Conservation (phyloP, 2,797 vertebrate species). For the Sorex maritimensis region DNA sequence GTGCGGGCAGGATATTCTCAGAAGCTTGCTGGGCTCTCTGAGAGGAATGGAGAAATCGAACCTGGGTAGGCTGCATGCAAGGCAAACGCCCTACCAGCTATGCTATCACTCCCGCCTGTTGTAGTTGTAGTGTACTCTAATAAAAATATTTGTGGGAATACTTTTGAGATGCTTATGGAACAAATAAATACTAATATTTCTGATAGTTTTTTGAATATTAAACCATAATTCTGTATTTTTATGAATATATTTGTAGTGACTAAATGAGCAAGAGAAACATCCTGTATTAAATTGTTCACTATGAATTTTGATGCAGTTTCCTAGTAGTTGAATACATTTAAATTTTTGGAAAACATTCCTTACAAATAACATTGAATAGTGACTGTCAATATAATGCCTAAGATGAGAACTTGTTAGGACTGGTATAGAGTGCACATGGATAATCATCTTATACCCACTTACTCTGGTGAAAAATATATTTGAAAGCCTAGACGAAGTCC, state of each 20-base stretch:
- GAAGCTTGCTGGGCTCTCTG: too few relatives aligned
- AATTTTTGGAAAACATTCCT: background rate
- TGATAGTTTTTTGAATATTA: background rate
- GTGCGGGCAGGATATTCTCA: too few relatives aligned
- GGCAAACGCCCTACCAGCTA: too few relatives aligned
- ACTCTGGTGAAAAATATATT: conserved; percentile 21
- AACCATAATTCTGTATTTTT: conserved; percentile 18
- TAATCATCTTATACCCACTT: background rate
- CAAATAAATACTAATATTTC: background rate
- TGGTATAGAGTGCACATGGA: background rate
- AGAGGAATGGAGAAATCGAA: too few relatives aligned
- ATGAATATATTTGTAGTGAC: background rate
- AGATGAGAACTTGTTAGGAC: background rate
- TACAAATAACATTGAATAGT: background rate
- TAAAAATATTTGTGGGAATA: background rate
- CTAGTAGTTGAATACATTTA: background rate
- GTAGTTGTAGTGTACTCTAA: background rate
- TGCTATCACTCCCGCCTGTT: too few relatives aligned
- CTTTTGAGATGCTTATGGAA: background rate
- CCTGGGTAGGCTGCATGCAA: too few relatives aligned
- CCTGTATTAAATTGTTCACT: conserved; percentile 24
- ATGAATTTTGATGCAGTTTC: background rate
- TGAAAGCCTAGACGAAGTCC: background rate
- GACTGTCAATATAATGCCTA: conserved; percentile 32
- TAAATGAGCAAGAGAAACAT: background rate